Conservation (phyloP, 2,797 vertebrate genomes). For the Tokudaia muenninki region DNA sequence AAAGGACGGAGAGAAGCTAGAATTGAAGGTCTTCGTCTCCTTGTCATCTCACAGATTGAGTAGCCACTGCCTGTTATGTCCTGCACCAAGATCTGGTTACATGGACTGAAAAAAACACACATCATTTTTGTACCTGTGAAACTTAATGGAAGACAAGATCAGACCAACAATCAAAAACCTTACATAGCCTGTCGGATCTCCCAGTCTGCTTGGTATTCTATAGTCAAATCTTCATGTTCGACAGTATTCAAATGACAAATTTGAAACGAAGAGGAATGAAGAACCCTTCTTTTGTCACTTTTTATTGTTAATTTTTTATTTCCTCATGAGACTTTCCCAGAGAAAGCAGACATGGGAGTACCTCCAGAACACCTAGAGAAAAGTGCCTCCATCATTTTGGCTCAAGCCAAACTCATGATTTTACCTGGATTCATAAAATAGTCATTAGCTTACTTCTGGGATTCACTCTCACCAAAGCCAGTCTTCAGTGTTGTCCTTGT, state of each 20-base stretch:
- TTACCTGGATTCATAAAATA: neutral
- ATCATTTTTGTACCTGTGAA: too few relatives aligned
- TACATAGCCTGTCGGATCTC: neutral
- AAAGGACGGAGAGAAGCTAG: neutral
- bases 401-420: too few relatives aligned
- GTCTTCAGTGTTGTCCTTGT: neutral
- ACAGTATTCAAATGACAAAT: neutral
- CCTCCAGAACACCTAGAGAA: too few relatives aligned
- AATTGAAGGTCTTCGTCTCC: neutral
- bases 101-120: neutral
- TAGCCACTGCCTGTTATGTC: neutral
- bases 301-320: neutral
- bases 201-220: neutral
- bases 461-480: neutral
- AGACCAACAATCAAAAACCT: neutral
- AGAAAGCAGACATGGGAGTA: neutral
- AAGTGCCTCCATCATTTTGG: neutral
- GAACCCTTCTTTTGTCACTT: neutral
- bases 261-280: neutral
- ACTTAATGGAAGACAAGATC: neutral
- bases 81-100: neutral
- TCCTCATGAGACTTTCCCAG: neutral
- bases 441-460: too few relatives aligned
- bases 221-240: neutral
- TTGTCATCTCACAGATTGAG: neutral